These are phyloP conservation scores for Peromyscus californicus DNA, from an alignment of 2,113 vertebrate species.

Conservation along the genomic window DNA sequence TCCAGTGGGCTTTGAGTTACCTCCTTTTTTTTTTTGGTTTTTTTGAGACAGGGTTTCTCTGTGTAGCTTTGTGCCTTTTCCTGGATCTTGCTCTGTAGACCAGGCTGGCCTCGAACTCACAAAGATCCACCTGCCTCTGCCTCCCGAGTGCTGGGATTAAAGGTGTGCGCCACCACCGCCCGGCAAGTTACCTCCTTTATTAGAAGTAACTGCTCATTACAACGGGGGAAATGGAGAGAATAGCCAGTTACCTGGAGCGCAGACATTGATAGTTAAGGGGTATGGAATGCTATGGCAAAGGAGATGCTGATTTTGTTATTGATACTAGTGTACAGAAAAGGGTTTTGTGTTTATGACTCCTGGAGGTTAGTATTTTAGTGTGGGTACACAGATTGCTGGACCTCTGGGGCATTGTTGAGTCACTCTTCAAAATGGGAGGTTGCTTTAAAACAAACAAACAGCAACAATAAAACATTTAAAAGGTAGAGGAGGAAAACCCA, in stretches of 20 bases:
- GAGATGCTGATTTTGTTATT: not conserved
- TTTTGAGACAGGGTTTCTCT: too few species aligned
- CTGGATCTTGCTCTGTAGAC: too few species aligned
- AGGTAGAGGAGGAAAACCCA: not conserved
- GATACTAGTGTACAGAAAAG: not conserved
- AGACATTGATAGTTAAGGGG: not conserved
- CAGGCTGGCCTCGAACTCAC: too few species aligned
- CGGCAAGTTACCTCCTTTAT: slow-evolving; percentile 50
- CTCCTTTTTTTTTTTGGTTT: too few species aligned
- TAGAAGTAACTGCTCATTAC: slow-evolving; percentile 23
- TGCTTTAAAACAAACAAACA: not conserved
- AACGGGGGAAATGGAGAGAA: not conserved
- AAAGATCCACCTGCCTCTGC: too few species aligned
- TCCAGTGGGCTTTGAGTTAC: not conserved
- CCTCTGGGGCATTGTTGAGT: not conserved
- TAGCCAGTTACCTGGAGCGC: not conserved
- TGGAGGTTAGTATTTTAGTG: not conserved
- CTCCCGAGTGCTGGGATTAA: too few species aligned
- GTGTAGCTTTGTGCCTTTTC: too few species aligned
- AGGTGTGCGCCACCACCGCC: too few species aligned
- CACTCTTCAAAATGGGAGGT: not conserved
- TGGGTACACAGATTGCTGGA: not conserved
- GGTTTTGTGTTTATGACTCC: not conserved
- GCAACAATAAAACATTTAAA: not conserved
- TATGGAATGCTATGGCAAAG: not conserved